A percentile compares a stretch with the other conserved stretches of the same genome.
Conservation (phyloP, 1,140 invertebrate genomes). For the Drosophila ambigua region DNA sequence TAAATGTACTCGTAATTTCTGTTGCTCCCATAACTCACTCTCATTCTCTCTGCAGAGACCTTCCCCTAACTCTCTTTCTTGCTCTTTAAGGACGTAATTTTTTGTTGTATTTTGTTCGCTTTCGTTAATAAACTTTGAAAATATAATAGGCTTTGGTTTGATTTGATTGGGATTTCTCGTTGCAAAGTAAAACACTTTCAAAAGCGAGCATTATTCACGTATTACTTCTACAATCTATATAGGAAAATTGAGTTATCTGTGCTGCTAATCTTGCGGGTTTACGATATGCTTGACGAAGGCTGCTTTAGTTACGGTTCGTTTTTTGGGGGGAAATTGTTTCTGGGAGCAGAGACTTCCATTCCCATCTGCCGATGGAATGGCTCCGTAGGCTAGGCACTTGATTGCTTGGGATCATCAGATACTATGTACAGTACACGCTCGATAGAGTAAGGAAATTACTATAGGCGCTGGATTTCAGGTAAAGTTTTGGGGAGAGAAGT, state of each 20-base stretch:
- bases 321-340: not conserved
- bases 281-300: conserved; percentile 27
- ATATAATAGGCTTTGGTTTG: conserved; percentile 36
- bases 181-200: too few species aligned
- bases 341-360: too few species aligned
- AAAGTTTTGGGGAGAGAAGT: too few species aligned
- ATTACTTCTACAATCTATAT: conserved; percentile 1
- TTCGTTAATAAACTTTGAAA: conserved; percentile 58
- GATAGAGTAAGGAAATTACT: too few species aligned
- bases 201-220: conserved; percentile 1
- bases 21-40: too few species aligned
- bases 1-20: conserved; percentile 18
- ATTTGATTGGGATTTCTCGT: conserved; percentile 8
- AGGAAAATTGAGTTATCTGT: conserved; percentile 14
- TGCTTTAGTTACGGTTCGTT: not conserved
- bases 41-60: too few species aligned
- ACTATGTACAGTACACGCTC: too few species aligned
- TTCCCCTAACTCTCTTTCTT: conserved; percentile 1
- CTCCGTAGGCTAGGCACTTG: too few species aligned
- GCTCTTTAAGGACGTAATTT: conserved; percentile 45
- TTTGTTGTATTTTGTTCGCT: conserved; percentile 42
- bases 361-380: too few species aligned
- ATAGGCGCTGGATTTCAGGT: too few species aligned
- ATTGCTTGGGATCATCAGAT: too few species aligned
- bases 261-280: not conserved